Conservation (phyloP, 37 sponge, comb jelly and placozoan genomes). For the Amphimedon queenslandica region DNA sequence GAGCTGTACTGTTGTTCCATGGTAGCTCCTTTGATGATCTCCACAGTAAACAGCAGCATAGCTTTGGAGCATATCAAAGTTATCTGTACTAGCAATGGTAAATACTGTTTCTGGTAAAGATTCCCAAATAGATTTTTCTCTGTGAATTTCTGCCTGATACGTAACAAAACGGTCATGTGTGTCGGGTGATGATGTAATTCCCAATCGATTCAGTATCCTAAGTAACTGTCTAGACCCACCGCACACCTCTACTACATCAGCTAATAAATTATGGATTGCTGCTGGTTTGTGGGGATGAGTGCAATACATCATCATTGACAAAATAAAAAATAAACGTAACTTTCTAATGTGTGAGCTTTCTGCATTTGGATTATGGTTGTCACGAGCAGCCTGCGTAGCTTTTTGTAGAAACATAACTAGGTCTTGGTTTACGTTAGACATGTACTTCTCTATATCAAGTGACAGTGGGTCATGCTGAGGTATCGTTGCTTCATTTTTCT, state of each 20-base stretch:
- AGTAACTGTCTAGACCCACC: conserved; percentile 27
- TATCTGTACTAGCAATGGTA: conserved; percentile 20
- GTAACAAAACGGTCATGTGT: conserved; percentile 29
- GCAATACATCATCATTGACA: conserved; percentile 2
- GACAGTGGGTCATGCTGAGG: background rate
- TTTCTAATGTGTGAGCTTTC: background rate
- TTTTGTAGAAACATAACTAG: background rate
- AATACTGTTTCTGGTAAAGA: background rate
- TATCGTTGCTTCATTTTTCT: background rate
- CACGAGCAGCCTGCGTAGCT: background rate
- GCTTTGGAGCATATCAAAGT: conserved; percentile 37
- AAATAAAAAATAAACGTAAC: background rate
- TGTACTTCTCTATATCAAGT: background rate
- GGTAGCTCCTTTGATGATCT: conserved; percentile 33
- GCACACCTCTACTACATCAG: conserved; percentile 24
- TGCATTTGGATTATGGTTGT: background rate
- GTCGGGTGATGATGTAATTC: background rate
- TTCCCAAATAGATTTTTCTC: conserved; percentile 6
- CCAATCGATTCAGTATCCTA: conserved; percentile 14
- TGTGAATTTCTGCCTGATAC: background rate
- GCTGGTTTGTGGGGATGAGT: background rate
- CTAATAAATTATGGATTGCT: conserved; percentile 2
- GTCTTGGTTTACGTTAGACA: background rate
- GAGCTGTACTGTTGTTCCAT: conserved; percentile 37
- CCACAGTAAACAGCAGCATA: conserved; percentile 35